A percentile compares a stretch with the other conserved stretches of the same genome.
Evolutionary conservation across 2,888 invertebrate species (phyloP).

Genomic region (Odontothrips loti): DNA sequence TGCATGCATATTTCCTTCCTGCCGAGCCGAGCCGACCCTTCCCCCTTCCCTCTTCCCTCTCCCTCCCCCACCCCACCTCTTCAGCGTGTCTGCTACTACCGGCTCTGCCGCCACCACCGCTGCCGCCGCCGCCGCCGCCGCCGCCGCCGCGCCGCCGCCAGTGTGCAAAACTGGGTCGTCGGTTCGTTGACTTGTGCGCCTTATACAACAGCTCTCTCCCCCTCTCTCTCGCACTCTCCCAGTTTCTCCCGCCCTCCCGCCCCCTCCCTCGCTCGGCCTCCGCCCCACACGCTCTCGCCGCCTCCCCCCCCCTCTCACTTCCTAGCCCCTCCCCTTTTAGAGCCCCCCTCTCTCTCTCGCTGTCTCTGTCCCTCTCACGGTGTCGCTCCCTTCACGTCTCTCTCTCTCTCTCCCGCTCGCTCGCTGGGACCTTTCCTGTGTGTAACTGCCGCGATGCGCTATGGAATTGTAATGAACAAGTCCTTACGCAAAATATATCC

Average conservation of each 20-base stretch:
- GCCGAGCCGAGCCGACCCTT: background rate
- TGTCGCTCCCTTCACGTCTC: background rate
- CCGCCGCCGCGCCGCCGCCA: background rate
- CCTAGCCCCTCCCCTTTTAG: background rate
- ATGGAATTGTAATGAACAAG: too few species aligned
- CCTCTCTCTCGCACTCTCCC: background rate
- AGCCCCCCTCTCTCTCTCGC: background rate
- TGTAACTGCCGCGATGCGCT: too few species aligned
- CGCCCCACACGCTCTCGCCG: background rate
- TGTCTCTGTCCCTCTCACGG: background rate
- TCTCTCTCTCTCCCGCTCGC: background rate
- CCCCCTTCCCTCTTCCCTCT: background rate
- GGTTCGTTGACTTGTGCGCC: conserved; percentile 16
- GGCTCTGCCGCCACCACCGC: background rate
- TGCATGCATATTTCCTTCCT: too few species aligned
- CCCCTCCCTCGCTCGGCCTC: too few species aligned
- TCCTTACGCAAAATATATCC: too few species aligned
- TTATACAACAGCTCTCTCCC: conserved; percentile 16
- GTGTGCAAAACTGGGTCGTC: conserved; percentile 9
- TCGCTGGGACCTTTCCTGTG: background rate
- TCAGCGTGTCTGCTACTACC: background rate
- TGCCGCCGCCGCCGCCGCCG: background rate
- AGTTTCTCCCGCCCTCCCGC: background rate
- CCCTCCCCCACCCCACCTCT: background rate
- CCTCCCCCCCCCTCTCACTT: background rate